phyloP scores from a whole-genome alignment of 23 tunicate genomes.

The Botrylloides violaceus region DNA sequence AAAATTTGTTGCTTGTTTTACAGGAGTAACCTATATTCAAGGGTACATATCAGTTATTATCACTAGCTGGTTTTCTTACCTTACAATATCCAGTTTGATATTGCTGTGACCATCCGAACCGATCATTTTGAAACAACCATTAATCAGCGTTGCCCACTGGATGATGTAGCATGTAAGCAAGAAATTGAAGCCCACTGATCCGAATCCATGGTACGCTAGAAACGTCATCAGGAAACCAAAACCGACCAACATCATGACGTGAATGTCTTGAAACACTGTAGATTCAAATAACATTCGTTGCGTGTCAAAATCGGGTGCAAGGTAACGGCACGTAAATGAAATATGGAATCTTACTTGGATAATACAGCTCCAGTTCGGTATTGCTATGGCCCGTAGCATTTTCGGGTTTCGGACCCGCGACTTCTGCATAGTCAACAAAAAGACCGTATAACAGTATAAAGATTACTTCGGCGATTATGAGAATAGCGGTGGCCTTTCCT shows the following conservation, averaged over 20 bases:
- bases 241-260: constrained; percentile 94
- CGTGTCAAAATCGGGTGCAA: neutral
- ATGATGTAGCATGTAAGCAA: constrained; percentile 74
- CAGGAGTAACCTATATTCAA: too few species aligned
- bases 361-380: constrained; percentile 9
- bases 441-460: constrained; percentile 76
- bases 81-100: constrained; percentile 19
- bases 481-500: constrained; percentile 64
- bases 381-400: constrained; percentile 2
- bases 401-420: constrained; percentile 21
- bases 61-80: constrained; percentile 4
- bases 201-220: constrained; percentile 69
- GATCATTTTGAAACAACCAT: constrained; percentile 74
- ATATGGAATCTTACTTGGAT: constrained; percentile 30
- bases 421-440: constrained; percentile 66
- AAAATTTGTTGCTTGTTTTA: too few species aligned
- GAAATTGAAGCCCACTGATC: constrained; percentile 93
- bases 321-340: neutral
- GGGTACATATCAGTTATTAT: too few species aligned
- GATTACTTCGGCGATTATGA: constrained; percentile 60
- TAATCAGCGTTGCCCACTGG: constrained; percentile 77
- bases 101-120: constrained; percentile 12
- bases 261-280: constrained; percentile 79
- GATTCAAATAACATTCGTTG: too few species aligned
- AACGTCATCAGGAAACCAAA: constrained; percentile 98